Evolutionary conservation across 2,113 vertebrate species (phyloP).

Genomic region (Progne subis): DNA sequence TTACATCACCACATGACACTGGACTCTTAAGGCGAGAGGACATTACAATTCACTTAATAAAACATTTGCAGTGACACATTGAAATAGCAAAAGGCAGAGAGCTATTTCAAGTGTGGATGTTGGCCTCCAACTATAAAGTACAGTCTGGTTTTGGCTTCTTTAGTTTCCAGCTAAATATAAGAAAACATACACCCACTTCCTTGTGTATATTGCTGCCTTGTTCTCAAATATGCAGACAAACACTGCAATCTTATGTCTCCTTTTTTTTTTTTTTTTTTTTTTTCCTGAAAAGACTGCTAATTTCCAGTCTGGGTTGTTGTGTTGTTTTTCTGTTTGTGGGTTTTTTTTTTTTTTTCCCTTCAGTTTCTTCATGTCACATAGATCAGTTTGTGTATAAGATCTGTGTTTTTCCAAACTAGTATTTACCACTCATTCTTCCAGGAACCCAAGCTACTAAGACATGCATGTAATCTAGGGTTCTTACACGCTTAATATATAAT

Average conservation of each 20-base stretch:
- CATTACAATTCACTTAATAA: constrained; percentile 58
- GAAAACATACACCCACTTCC: constrained; percentile 56
- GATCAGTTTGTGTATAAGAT: neutral
- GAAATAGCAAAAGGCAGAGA: constrained; percentile 41
- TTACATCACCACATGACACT: constrained; percentile 55
- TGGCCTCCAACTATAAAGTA: constrained; percentile 2
- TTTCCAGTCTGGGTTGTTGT: neutral
- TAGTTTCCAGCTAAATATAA: neutral
- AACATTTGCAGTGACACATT: constrained; percentile 28
- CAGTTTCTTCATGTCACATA: neutral
- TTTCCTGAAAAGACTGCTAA: neutral
- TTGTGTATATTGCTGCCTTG: constrained; percentile 20
- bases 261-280: no score
- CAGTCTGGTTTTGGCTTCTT: constrained; percentile 14
- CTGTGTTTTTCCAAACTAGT: neutral
- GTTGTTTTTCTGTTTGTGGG: neutral
- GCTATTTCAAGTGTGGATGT: neutral
- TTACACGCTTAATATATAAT: neutral
- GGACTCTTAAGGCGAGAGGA: constrained; percentile 7
- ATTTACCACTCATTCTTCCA: neutral
- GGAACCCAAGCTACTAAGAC: no score
- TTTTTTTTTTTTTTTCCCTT: neutral
- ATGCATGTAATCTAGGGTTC: neutral
- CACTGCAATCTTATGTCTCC: neutral
- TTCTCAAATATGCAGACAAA: constrained; percentile 5